A percentile compares a stretch with the other conserved stretches of the same genome.
Conservation (phyloP, 1,140 invertebrate genomes). For the Amyelois transitella region DNA sequence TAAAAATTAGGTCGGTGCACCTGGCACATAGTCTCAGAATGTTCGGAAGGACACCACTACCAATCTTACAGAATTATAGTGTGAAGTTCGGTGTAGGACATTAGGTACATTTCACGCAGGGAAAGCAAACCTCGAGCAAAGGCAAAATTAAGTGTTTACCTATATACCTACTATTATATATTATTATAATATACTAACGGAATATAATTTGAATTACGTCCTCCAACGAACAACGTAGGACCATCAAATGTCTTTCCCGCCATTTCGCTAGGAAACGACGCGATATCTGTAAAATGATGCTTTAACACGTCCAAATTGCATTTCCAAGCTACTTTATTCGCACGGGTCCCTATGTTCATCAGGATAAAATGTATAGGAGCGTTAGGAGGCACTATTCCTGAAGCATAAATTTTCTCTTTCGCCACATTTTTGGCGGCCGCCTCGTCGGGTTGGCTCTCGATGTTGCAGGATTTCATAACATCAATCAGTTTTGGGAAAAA, state of each 20-base stretch:
- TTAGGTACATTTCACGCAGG: too few relatives aligned
- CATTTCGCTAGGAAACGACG: constrained; percentile 73
- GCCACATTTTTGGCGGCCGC: constrained; percentile 74
- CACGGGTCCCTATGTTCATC: constrained; percentile 34
- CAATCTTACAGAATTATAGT: too few relatives aligned
- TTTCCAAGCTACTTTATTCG: constrained; percentile 38
- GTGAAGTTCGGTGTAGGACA: too few relatives aligned
- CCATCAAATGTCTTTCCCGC: constrained; percentile 70
- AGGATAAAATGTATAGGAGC: constrained; percentile 28
- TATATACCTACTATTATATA: too few relatives aligned
- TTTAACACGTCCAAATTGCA: constrained; percentile 39
- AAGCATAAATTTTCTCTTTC: constrained; percentile 50
- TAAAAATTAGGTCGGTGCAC: too few relatives aligned
- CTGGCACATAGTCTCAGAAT: too few relatives aligned
- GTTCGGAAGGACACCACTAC: too few relatives aligned
- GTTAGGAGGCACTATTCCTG: constrained; percentile 17
- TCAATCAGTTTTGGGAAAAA: constrained; percentile 76
- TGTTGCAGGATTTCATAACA: constrained; percentile 71
- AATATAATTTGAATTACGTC: constrained; percentile 81
- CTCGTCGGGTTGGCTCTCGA: constrained; percentile 70
- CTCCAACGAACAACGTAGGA: constrained; percentile 84
- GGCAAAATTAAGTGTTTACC: too few relatives aligned
- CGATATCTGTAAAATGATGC: constrained; percentile 67
- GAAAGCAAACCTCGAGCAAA: too few relatives aligned
- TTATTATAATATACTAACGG: constrained; percentile 67